Evolutionary conservation across 2,113 vertebrate genomes (phyloP).

Genomic region (Dunckerocampus dactyliophorus): DNA sequence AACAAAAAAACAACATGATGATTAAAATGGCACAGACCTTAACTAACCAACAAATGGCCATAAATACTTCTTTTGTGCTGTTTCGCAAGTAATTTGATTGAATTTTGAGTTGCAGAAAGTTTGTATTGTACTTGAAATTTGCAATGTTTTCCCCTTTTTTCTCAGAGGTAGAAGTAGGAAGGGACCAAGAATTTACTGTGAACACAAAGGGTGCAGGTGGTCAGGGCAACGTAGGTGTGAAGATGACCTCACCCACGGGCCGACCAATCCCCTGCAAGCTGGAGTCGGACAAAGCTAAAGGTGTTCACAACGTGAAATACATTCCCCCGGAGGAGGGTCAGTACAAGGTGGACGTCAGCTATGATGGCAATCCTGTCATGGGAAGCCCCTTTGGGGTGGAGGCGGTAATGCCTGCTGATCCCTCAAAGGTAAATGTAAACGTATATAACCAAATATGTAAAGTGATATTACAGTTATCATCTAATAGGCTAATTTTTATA

Average conservation of each 20-base stretch:
- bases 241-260: constrained; percentile 85
- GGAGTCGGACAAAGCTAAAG: constrained; percentile 79
- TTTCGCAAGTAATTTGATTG: too few relatives aligned
- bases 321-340: constrained; percentile 88
- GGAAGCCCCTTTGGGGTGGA: constrained; percentile 91
- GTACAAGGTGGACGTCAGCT: constrained; percentile 90
- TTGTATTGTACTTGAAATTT: too few relatives aligned
- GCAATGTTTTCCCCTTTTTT: not conserved
- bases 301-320: constrained; percentile 80
- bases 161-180: constrained; percentile 87
- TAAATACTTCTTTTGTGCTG: too few relatives aligned
- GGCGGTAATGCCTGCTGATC: constrained; percentile 86
- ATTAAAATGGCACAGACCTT: not conserved
- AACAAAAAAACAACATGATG: not conserved
- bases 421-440: constrained; percentile 81
- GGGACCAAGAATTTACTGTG: constrained; percentile 84
- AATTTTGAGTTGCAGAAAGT: not conserved
- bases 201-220: constrained; percentile 85
- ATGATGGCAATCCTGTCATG: constrained; percentile 86
- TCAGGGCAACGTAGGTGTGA: constrained; percentile 84
- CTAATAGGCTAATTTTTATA: not conserved
- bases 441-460: not conserved
- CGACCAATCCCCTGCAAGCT: constrained; percentile 88
- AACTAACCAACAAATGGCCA: too few relatives aligned
- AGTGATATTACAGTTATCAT: not conserved